phyloP scores from a whole-genome alignment of 2,113 vertebrate genomes.

The Pagrus major region DNA sequence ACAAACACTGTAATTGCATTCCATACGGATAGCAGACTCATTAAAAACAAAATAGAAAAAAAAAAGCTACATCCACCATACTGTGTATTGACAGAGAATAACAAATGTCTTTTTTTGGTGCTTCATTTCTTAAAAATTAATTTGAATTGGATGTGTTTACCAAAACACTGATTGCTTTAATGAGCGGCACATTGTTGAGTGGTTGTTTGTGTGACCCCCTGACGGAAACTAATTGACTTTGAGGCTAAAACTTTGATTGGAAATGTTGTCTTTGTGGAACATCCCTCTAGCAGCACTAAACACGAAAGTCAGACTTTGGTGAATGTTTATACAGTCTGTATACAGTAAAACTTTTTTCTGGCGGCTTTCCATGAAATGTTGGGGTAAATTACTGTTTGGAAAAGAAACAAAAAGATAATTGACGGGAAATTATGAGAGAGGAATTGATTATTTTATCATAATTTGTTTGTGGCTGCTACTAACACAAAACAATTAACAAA shows the following conservation, averaged over 20 bases:
- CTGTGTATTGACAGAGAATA: conserved; percentile 36
- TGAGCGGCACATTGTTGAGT: conserved; percentile 62
- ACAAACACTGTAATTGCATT: conserved; percentile 53
- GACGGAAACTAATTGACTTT: conserved; percentile 69
- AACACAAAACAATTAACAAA: conserved; percentile 52
- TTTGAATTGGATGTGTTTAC: conserved; percentile 67
- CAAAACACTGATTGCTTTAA: conserved; percentile 74
- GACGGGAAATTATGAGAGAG: neutral
- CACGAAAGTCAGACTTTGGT: neutral
- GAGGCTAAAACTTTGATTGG: conserved; percentile 67
- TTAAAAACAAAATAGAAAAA: conserved; percentile 45
- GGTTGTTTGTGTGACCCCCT: conserved; percentile 57
- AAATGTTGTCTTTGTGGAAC: conserved; percentile 52
- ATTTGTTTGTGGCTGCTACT: conserved; percentile 14
- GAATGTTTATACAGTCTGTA: conserved; percentile 19
- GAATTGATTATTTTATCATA: conserved; percentile 9
- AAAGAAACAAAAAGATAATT: conserved; percentile 11
- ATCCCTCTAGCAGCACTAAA: conserved; percentile 31
- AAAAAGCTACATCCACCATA: conserved; percentile 33
- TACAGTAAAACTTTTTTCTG: conserved; percentile 13
- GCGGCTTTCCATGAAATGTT: neutral
- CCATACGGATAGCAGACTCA: conserved; percentile 48
- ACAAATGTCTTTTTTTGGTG: conserved; percentile 26
- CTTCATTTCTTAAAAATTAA: conserved; percentile 61
- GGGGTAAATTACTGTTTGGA: neutral